A percentile compares a stretch with the other conserved stretches of the same genome.
Evolutionary conservation across 2,888 invertebrate genomes (phyloP).

Genomic region (Heliconius aoede): DNA sequence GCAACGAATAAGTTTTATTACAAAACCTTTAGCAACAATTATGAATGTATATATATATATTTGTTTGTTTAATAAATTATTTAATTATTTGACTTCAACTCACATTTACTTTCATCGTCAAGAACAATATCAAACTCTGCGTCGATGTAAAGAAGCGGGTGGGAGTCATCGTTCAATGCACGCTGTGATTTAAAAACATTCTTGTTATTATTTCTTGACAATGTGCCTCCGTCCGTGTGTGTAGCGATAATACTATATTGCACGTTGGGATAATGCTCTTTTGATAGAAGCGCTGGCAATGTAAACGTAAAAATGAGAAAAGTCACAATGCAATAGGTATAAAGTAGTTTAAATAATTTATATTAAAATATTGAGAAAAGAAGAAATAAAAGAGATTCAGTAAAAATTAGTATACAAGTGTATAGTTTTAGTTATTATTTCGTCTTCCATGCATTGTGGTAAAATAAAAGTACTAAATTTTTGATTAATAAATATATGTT

Average conservation of each 20-base stretch:
- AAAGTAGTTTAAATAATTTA: neutral
- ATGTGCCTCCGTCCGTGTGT: conserved; percentile 14
- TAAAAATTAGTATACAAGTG: too few relatives aligned
- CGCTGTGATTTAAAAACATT: conserved; percentile 19
- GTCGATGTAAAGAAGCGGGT: neutral
- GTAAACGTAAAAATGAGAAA: neutral
- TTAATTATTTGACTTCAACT: conserved; percentile 11
- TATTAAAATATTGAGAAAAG: neutral
- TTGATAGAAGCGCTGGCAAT: neutral
- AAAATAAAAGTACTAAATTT: too few relatives aligned
- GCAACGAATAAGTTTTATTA: neutral
- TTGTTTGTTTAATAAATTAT: neutral
- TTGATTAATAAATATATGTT: too few relatives aligned
- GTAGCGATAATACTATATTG: conserved; percentile 22
- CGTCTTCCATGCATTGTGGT: too few relatives aligned
- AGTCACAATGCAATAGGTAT: neutral
- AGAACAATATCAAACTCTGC: conserved; percentile 28
- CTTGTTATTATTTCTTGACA: conserved; percentile 25
- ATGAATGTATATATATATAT: neutral
- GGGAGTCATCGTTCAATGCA: conserved; percentile 7
- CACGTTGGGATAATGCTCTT: conserved; percentile 17
- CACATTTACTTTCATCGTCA: conserved; percentile 24
- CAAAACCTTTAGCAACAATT: neutral
- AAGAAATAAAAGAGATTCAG: too few relatives aligned
- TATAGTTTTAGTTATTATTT: too few relatives aligned